phyloP scores from a whole-genome alignment of 2,113 vertebrate genomes.

The Myrmophylax atrothorax region DNA sequence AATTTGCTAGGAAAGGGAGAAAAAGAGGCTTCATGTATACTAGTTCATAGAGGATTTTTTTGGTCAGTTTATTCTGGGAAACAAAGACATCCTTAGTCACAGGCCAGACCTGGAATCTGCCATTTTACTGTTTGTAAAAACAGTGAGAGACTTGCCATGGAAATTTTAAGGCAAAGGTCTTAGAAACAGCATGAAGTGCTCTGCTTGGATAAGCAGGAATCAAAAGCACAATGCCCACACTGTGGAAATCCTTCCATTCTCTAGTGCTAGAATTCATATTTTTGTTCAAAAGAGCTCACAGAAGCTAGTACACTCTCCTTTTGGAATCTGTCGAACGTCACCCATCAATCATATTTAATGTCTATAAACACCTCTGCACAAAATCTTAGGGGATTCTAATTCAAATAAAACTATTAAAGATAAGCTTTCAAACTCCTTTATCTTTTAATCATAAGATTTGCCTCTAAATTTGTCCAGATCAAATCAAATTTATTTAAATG shows the following conservation, averaged over 20 bases:
- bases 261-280: neutral
- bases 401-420: slow-evolving; percentile 14
- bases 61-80: neutral
- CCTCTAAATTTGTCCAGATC: neutral
- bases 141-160: neutral
- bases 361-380: slow-evolving; percentile 16
- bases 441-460: neutral
- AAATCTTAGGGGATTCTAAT: slow-evolving; percentile 4
- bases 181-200: neutral
- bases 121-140: neutral
- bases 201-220: neutral
- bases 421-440: neutral
- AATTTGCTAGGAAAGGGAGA: neutral
- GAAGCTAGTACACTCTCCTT: neutral
- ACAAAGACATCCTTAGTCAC: neutral
- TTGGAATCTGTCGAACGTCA: slow-evolving; percentile 11
- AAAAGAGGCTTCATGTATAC: neutral
- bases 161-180: neutral
- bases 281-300: neutral
- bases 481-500: slow-evolving; percentile 21
- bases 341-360: slow-evolving; percentile 3
- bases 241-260: neutral
- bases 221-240: neutral
- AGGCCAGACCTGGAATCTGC: neutral
- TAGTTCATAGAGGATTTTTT: neutral